These are phyloP conservation scores for Rhabdophis nuchalis DNA, from an alignment of 2,797 vertebrate genomes.

Conservation along the genomic window DNA sequence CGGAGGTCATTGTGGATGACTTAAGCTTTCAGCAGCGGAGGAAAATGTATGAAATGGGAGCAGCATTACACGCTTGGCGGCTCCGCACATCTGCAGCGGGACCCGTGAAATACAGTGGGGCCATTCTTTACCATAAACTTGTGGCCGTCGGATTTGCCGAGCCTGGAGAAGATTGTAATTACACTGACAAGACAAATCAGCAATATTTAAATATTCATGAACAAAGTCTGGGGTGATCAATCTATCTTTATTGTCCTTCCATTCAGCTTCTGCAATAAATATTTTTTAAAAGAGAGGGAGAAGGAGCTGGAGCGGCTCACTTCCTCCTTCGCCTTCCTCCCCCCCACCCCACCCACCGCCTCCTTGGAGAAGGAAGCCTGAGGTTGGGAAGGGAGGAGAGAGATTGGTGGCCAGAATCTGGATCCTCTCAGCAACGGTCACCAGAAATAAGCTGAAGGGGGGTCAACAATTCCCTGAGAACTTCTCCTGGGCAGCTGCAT, in stretches of 20 bases:
- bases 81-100: conserved; percentile 77
- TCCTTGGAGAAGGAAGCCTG: background rate
- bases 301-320: background rate
- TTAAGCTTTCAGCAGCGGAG: conserved; percentile 91
- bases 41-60: conserved; percentile 95
- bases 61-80: conserved; percentile 88
- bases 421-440: background rate
- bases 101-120: conserved; percentile 80
- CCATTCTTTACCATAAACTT: conserved; percentile 81
- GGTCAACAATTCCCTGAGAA: background rate
- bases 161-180: conserved; percentile 81
- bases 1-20: conserved; percentile 96
- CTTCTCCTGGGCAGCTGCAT: background rate
- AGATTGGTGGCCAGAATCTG: background rate
- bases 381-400: no score
- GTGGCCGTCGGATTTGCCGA: conserved; percentile 75
- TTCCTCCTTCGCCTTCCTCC: background rate
- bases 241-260: conserved; percentile 83
- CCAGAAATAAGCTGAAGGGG: background rate
- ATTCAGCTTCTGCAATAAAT: conserved; percentile 76
- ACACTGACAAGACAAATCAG: conserved; percentile 85
- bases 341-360: no score
- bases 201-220: conserved; percentile 86
- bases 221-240: conserved; percentile 79
- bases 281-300: conserved; percentile 43